Evolutionary conservation across 2,797 vertebrate species (phyloP), one percentile per base, ranked within the genome.

Genomic region (Rhinoraja longicauda): DNA sequence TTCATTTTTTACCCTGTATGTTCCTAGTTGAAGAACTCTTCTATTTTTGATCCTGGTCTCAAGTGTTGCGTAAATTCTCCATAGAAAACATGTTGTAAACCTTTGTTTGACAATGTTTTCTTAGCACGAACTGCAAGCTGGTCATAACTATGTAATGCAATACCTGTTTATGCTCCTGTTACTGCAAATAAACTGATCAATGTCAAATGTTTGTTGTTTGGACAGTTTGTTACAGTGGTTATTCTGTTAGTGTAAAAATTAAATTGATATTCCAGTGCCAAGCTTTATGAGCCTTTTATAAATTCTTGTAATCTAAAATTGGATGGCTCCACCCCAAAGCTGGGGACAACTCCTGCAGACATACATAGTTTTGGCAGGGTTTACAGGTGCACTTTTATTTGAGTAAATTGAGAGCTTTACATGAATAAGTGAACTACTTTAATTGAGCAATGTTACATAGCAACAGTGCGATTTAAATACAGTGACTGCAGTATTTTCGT

Each of bases 11-110:
- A 53, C 0, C 72, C 72, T 3, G 72, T 29, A 81, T 19, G 39
- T 81, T 81, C 78, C 78, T 39, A 39, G 72, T 72, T 75, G 75
- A 29, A 29, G 24, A 75, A 75, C 72, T 79, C 29, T 57, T 53
- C 12, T 26, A 29, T 29, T 59, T 59, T 59, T n/a, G 4, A 59
- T 5, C 82, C 29, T n/a, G 9, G 29, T 19, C 53, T 19, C 86
- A 86, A 86, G 26, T 78, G 77, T 86, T 57, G 24, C 53, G 86
- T 86, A 26, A 86, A 86, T 86, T 86, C 53, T 86, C 53, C 24
- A 86, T 26, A 86, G 78, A 21, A 39, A 81, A 81, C 78, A 39
- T 39, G 26, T 26, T 62, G 2, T 86, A 12, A 24, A 86, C 57
- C 17, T 73, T 73, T 24, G 70, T 59, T 57, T 86, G 82, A 13